phyloP scores from a whole-genome alignment of 2,113 vertebrate genomes.

The Grallaria varia region DNA sequence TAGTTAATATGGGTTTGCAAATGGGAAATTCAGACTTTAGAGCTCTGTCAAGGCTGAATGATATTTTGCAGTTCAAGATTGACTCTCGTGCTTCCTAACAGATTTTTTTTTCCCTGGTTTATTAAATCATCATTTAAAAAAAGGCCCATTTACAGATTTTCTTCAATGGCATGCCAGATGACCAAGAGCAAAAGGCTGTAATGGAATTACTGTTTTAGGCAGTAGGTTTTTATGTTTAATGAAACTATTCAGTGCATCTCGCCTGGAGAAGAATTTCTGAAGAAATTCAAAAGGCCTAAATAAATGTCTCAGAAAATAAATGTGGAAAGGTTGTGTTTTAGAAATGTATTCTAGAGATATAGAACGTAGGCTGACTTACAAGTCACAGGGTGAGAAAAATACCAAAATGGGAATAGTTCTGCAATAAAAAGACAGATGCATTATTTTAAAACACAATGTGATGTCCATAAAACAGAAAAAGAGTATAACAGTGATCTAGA shows the following conservation, averaged over 20 bases:
- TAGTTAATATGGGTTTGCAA: background rate
- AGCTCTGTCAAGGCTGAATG: background rate
- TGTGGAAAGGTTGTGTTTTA: slow-evolving; percentile 14
- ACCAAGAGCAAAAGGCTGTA: background rate
- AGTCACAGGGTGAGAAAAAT: slow-evolving; percentile 39
- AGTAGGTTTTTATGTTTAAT: background rate
- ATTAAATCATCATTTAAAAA: background rate
- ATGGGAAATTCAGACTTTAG: background rate
- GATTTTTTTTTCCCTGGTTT: background rate
- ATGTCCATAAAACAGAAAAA: background rate
- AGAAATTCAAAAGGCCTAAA: slow-evolving; percentile 1
- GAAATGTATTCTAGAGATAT: slow-evolving; percentile 22
- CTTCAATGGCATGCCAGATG: background rate
- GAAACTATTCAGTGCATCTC: background rate
- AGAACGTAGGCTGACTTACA: slow-evolving; percentile 6
- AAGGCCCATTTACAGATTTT: background rate
- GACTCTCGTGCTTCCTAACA: background rate
- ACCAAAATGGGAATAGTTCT: slow-evolving; percentile 21
- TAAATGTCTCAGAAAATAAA: slow-evolving; percentile 22
- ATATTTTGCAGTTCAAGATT: background rate
- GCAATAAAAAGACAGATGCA: background rate
- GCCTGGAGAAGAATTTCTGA: background rate
- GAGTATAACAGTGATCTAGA: background rate
- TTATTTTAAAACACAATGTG: background rate
- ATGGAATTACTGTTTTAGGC: background rate